phyloP scores from a whole-genome alignment of 2,888 invertebrate genomes.

The Melieria crassipennis region DNA sequence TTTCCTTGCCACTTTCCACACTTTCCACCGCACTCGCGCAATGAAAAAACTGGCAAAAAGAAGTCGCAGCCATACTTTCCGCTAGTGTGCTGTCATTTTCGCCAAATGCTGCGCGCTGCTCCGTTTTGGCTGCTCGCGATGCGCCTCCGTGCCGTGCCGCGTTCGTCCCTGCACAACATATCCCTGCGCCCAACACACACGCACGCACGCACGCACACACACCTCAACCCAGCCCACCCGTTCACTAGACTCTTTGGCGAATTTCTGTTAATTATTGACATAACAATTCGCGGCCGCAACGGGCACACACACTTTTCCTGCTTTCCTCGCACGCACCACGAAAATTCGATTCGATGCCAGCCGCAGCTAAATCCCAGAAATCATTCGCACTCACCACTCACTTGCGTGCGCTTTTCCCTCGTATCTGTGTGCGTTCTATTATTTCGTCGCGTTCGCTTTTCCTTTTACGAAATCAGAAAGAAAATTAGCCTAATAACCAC shows the following conservation, averaged over 20 bases:
- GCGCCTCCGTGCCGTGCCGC: too few species aligned
- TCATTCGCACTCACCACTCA: constrained; percentile 24
- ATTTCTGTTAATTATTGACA: constrained; percentile 43
- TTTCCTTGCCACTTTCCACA: not conserved
- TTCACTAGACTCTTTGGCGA: constrained; percentile 1
- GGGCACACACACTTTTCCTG: constrained; percentile 11
- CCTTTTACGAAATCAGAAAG: constrained; percentile 19
- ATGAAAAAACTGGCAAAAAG: too few species aligned
- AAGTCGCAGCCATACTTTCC: too few species aligned
- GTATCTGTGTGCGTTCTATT: not conserved
- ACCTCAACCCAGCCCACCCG: not conserved
- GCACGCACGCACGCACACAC: not conserved
- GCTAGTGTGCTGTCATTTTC: too few species aligned
- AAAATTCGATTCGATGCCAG: not conserved
- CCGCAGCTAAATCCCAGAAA: not conserved
- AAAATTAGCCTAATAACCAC: constrained; percentile 2
- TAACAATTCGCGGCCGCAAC: constrained; percentile 36
- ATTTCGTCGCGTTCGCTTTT: constrained; percentile 14
- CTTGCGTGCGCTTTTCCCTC: constrained; percentile 19
- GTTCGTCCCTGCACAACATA: too few species aligned
- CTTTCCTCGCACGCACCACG: constrained; percentile 1
- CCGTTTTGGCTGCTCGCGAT: too few species aligned
- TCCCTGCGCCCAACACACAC: too few species aligned
- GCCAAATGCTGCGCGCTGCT: too few species aligned
- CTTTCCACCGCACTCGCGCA: too few species aligned